phyloP scores from a whole-genome alignment of 1,140 invertebrate species.

The Leptinotarsa defecta region DNA sequence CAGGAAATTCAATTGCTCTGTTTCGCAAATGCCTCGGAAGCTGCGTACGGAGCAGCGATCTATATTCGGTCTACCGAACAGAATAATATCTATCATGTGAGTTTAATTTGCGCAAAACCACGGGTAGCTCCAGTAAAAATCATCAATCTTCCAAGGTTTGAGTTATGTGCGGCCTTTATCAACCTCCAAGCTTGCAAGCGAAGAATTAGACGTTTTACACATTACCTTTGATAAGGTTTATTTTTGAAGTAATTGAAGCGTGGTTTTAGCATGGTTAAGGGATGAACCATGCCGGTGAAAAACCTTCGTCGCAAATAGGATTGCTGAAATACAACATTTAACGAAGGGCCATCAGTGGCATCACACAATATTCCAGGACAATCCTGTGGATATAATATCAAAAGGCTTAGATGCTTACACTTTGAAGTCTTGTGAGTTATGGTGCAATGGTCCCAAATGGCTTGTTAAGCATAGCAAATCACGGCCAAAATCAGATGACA shows the following conservation, averaged over 20 bases:
- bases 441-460: slow-evolving; percentile 24
- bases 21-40: slow-evolving; percentile 32
- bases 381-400: slow-evolving; percentile 12
- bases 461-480: not conserved
- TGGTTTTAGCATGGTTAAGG: slow-evolving; percentile 36
- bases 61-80: slow-evolving; percentile 19
- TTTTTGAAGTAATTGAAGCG: slow-evolving; percentile 38
- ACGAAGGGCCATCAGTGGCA: slow-evolving; percentile 44
- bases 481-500: slow-evolving; percentile 41
- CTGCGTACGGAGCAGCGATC: too few species aligned
- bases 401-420: slow-evolving; percentile 35
- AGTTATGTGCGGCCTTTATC: too few species aligned
- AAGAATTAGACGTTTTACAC: slow-evolving; percentile 19
- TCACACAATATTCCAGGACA: slow-evolving; percentile 35
- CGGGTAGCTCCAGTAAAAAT: slow-evolving; percentile 26
- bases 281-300: slow-evolving; percentile 37
- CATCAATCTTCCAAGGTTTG: too few species aligned
- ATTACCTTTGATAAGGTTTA: slow-evolving; percentile 37
- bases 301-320: slow-evolving; percentile 45
- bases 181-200: too few species aligned
- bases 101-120: slow-evolving; percentile 42
- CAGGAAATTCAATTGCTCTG: slow-evolving; percentile 24
- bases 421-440: slow-evolving; percentile 24
- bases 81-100: not conserved
- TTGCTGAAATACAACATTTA: slow-evolving; percentile 42